Evolutionary conservation across 1,140 invertebrate genomes (phyloP), one percentile per base, ranked within the genome.

Genomic region (Trypoxylus dichotomus): DNA sequence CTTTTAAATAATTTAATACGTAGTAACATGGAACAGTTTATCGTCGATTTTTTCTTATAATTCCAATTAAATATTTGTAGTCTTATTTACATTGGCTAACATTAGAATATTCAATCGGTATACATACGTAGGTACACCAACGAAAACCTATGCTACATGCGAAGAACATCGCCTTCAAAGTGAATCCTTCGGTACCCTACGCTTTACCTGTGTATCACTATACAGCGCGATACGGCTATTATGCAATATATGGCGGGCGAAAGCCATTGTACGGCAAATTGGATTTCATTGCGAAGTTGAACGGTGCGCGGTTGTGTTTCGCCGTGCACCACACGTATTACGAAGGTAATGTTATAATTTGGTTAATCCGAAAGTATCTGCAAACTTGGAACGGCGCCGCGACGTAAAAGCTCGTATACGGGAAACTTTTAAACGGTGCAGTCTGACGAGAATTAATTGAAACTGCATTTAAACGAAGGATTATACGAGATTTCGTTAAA

Each of bases 341-440:
- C 24, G 24, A 68, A 68, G 60, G 24, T 29, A 68, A 68, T 68
- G 60, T 27, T 68, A 68, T 29, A 68, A 68, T 68, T 68, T 68
- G 60, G 19, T 68, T 68, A 68, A 68, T 68, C 60, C 27, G 24
- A 68, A 68, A 68, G 60, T 68, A 68, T 68, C 60, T 68, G 60
- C 60, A 24, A 68, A 27, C 60, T 68, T 29, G 60, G 60, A 68
- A 68, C 60, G 60, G 7, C 15, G 60, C 60, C 47, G 15, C 47
- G 47, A 54, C 60, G 24, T 68, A 13, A 24, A 68, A 68, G 24
- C 24, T 3, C 24, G 60, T 29, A 29, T 24, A 5, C 10, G 10
- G 1, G 32, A 24, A 68, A 68, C 19, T 68, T 68, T 68, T 3
- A 68, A 29, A n/a, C 47, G 19, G 47, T 24, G 13, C 19, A 10